Evolutionary conservation across 1,140 invertebrate species (phyloP).

Genomic region (Chelonus insularis): DNA sequence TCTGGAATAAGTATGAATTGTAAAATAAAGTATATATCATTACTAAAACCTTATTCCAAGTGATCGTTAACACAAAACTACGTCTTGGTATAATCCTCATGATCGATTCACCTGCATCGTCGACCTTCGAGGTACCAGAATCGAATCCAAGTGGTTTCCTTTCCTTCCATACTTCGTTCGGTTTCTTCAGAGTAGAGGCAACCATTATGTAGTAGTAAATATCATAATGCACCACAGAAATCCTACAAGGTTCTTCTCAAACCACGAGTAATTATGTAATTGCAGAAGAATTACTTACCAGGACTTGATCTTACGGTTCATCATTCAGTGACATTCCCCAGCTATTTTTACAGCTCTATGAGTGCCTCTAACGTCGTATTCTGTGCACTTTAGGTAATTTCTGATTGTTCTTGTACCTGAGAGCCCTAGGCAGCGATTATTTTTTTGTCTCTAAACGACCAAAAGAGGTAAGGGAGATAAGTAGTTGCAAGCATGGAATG

Average conservation of each 20-base stretch:
- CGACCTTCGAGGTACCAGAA: background rate
- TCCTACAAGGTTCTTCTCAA: conserved; percentile 31
- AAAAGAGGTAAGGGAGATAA: too few species aligned
- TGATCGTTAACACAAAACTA: too few species aligned
- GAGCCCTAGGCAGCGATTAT: too few species aligned
- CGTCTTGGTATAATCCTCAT: too few species aligned
- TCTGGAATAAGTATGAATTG: too few species aligned
- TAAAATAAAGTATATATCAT: too few species aligned
- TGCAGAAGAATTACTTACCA: conserved; percentile 60
- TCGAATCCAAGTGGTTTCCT: background rate
- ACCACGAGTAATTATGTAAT: conserved; percentile 60
- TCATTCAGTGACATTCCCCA: conserved; percentile 60
- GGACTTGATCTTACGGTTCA: conserved; percentile 45
- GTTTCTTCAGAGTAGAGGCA: conserved; percentile 36
- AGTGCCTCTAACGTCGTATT: too few species aligned
- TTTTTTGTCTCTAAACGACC: too few species aligned
- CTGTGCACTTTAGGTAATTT: too few species aligned
- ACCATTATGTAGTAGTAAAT: conserved; percentile 62
- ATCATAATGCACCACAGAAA: conserved; percentile 41
- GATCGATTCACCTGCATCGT: background rate
- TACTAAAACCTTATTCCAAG: too few species aligned
- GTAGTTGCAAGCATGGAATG: too few species aligned
- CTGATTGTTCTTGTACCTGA: too few species aligned
- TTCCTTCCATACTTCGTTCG: background rate
- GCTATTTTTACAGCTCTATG: conserved; percentile 48